These are phyloP conservation scores for Sula dactylatra DNA, from an alignment of 2,113 vertebrate genomes.

Conservation along the genomic window DNA sequence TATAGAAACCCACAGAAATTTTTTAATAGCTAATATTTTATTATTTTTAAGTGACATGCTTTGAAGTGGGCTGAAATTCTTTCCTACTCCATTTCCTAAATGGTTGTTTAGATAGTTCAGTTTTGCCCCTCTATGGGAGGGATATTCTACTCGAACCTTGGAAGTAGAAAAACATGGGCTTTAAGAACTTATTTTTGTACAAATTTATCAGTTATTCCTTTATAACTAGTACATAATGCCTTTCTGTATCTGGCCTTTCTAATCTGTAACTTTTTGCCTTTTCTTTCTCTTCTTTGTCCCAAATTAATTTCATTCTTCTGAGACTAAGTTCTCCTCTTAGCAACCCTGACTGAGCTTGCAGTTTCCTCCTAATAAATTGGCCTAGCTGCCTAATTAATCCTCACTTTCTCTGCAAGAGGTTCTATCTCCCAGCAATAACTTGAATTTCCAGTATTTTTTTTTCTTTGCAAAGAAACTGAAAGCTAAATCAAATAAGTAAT, in stretches of 20 bases:
- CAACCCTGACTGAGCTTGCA: neutral
- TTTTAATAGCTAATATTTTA: neutral
- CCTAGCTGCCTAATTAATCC: neutral
- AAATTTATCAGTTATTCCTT: neutral
- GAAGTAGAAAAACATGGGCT: neutral
- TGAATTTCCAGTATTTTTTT: neutral
- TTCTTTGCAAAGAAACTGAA: neutral
- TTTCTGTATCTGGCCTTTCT: neutral
- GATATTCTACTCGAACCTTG: neutral
- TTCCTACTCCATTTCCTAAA: neutral
- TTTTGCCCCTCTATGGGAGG: neutral
- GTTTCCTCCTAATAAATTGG: neutral
- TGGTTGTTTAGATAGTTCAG: neutral
- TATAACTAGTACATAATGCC: neutral
- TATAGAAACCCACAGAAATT: neutral
- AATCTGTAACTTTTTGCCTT: neutral
- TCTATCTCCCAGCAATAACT: neutral
- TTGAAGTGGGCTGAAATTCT: neutral
- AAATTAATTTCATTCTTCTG: neutral
- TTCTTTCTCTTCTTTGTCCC: neutral
- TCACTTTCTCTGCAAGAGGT: neutral
- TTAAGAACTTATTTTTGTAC: neutral
- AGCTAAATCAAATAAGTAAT: neutral
- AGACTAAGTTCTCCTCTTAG: neutral
- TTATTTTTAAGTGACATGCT: neutral